Evolutionary conservation across 2,113 vertebrate species (phyloP), one percentile per base, ranked within the genome.

Genomic region (Neogobius melanostomus): DNA sequence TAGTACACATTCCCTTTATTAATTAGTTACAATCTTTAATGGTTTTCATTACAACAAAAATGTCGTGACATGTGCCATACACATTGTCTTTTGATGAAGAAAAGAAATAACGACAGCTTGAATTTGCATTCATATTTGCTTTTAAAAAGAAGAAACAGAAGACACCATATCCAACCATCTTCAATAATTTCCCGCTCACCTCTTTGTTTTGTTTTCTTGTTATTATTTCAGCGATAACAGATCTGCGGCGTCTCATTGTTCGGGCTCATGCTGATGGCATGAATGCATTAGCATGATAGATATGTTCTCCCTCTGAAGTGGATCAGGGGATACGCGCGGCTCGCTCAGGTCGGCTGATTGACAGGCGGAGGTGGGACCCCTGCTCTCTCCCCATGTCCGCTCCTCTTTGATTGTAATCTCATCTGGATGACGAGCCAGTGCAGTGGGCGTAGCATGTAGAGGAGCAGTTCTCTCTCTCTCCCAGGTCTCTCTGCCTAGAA

Each of bases 351-450:
- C 56, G 68, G 17, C 65, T 73, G 80, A 85, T 74, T 90, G 89
- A 75, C 87, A 80, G 76, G 70, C 72, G 8, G 71, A 66, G 74
- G 82, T 76, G 71, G 81, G 75, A 88, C 71, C 75, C 59, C 74
- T 69, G 78, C 10, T 74, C 72, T 21, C 66, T 54, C 66, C 77
- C 60, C 61, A 57, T 48, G 47, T 76, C 81, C 61, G 56, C 69
- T 78, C 28, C 59, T 66, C 74, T 85, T 78, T 88, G 76, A 84
- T 84, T 84, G 60, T 79, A 84, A 80, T 85, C 73, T 76, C 42
- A 59, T 60, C 63, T 72, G 57, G 28, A 63, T 76, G 77, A 73
- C 4, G 4, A 54, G 77, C 43, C 63, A 47, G 10, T 63, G 62
- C 45, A 28, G 54, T 36, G 72, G 76, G 67, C 1, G 56, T 46